A percentile compares a stretch with the other conserved stretches of the same genome.
Evolutionary conservation across 2,888 invertebrate genomes (phyloP).

Genomic region (Apamea crenata): DNA sequence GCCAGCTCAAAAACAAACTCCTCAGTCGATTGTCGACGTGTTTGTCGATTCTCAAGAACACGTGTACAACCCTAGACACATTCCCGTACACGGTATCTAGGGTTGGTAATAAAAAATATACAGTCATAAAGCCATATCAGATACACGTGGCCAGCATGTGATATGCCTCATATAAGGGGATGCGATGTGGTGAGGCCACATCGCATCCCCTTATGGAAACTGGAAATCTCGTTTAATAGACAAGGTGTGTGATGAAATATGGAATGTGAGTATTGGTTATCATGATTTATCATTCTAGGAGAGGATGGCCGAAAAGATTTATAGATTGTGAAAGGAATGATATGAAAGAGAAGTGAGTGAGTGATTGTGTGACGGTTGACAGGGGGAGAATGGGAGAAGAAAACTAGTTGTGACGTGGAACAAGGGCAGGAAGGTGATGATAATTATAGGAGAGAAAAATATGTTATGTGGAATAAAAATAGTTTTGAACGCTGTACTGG

Average conservation of each 20-base stretch:
- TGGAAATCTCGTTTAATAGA: conserved; percentile 55
- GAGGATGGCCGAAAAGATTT: background rate
- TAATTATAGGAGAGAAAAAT: background rate
- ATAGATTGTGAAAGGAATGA: background rate
- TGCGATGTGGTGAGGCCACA: conserved; percentile 44
- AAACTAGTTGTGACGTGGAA: background rate
- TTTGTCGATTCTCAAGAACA: conserved; percentile 44
- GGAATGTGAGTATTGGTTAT: background rate
- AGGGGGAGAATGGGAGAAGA: background rate
- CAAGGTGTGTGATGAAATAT: conserved; percentile 43
- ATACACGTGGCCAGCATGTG: conserved; percentile 71
- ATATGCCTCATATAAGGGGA: conserved; percentile 19
- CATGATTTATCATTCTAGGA: background rate
- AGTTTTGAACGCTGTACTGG: background rate
- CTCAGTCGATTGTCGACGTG: conserved; percentile 30
- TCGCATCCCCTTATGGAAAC: too few relatives aligned
- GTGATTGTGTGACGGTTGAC: background rate
- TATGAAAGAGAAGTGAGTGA: background rate
- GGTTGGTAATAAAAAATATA: conserved; percentile 74
- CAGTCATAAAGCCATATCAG: conserved; percentile 73
- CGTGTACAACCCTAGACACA: conserved; percentile 54
- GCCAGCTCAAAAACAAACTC: conserved; percentile 29
- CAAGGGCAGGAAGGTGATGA: background rate
- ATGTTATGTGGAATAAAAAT: background rate
- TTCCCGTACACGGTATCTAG: conserved; percentile 52